Evolutionary conservation across 2,888 invertebrate species (phyloP).

Genomic region (Hemicrepidius hirtus): DNA sequence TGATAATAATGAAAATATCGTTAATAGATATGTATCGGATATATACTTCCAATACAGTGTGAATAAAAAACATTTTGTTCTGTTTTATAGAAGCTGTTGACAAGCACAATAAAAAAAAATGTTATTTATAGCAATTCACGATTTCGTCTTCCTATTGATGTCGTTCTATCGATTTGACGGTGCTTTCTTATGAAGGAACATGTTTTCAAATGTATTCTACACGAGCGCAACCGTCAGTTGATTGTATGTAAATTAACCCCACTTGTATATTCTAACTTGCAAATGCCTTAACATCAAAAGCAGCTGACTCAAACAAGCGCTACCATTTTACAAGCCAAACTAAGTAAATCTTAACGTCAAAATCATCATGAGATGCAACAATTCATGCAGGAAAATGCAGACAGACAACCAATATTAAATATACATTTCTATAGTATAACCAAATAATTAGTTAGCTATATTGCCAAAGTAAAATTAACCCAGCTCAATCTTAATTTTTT

Average conservation of each 20-base stretch:
- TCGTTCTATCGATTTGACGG: conserved; percentile 19
- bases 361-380: conserved; percentile 18
- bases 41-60: too few relatives aligned
- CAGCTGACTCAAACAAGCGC: conserved; percentile 55
- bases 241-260: conserved; percentile 63
- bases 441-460: too few relatives aligned
- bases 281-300: conserved; percentile 65
- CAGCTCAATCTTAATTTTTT: too few relatives aligned
- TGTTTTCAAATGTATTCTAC: conserved; percentile 48
- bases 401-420: too few relatives aligned
- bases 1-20: too few relatives aligned
- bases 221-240: conserved; percentile 54
- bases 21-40: too few relatives aligned
- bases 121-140: not conserved
- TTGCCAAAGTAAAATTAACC: too few relatives aligned
- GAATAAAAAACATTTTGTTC: too few relatives aligned
- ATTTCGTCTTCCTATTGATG: not conserved
- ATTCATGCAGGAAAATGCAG: not conserved
- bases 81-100: too few relatives aligned
- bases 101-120: too few relatives aligned
- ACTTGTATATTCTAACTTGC: conserved; percentile 64
- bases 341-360: conserved; percentile 38
- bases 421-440: too few relatives aligned
- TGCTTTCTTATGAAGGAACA: conserved; percentile 33
- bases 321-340: conserved; percentile 26